These are phyloP conservation scores for Anhinga rufa DNA, from an alignment of 2,113 vertebrate genomes.

Conservation along the genomic window DNA sequence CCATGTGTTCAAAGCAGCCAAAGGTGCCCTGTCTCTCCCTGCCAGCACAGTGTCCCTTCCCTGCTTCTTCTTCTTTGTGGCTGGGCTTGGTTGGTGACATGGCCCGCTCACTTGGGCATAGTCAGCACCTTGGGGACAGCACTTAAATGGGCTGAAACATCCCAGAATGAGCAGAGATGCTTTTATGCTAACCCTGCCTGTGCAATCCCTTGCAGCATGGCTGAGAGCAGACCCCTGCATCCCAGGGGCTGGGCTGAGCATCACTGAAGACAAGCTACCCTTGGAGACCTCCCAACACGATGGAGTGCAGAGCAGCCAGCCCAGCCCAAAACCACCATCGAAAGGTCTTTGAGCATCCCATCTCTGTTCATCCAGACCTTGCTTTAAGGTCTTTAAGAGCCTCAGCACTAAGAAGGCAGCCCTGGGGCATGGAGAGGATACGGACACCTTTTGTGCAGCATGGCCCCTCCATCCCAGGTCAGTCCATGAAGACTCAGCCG, in stretches of 20 bases:
- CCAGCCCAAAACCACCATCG: neutral
- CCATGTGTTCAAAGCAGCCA: fast-evolving
- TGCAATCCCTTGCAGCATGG: neutral
- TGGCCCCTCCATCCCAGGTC: neutral
- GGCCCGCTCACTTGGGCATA: neutral
- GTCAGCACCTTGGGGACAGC: neutral
- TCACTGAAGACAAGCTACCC: neutral
- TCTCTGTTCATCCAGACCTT: neutral
- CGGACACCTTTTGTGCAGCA: neutral
- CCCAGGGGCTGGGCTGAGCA: neutral
- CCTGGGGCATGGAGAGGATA: neutral
- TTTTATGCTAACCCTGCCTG: neutral
- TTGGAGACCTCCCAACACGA: neutral
- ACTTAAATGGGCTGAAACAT: neutral
- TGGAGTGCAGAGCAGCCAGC: neutral
- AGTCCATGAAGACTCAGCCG: fast-evolving
- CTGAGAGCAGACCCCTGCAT: neutral
- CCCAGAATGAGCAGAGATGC: neutral
- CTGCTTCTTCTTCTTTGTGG: neutral
- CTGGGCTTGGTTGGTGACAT: neutral
- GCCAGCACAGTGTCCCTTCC: neutral
- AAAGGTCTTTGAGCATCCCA: neutral
- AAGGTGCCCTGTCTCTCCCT: neutral
- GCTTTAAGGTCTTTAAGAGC: neutral
- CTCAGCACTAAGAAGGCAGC: neutral